Evolutionary conservation across 2,797 vertebrate species (phyloP).

Genomic region (Helarctos malayanus): DNA sequence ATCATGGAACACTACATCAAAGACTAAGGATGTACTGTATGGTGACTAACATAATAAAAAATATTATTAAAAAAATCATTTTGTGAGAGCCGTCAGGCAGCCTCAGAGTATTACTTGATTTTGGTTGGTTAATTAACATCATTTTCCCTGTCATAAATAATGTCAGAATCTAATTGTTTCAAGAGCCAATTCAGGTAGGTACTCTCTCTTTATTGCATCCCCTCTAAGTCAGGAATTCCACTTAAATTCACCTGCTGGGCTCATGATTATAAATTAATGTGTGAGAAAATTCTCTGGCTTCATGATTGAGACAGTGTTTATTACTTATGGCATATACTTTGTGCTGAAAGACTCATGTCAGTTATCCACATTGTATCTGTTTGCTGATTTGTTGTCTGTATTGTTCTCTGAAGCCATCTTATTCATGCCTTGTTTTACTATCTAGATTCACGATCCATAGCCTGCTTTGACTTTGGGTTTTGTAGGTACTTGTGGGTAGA

Average conservation of each 20-base stretch:
- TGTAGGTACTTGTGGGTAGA: neutral
- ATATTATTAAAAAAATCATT: neutral
- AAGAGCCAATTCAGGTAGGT: neutral
- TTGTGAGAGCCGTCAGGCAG: neutral
- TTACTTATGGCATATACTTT: neutral
- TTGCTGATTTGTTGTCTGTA: neutral
- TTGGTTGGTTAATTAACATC: neutral
- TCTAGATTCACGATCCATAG: neutral
- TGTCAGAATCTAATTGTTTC: neutral
- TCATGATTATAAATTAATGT: neutral
- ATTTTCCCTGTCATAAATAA: neutral
- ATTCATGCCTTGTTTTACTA: neutral
- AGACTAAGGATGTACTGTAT: too few relatives aligned
- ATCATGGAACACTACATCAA: too few relatives aligned
- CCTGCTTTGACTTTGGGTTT: neutral
- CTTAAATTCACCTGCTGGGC: neutral
- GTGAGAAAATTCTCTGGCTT: neutral
- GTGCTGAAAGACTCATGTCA: neutral
- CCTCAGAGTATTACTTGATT: neutral
- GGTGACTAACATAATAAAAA: too few relatives aligned
- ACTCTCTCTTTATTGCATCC: neutral
- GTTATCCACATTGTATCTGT: neutral
- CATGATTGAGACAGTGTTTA: neutral
- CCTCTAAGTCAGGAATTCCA: neutral
- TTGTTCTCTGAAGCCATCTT: neutral